phyloP scores from a whole-genome alignment of 1,140 invertebrate genomes.

The Diploscapter pachys region DNA sequence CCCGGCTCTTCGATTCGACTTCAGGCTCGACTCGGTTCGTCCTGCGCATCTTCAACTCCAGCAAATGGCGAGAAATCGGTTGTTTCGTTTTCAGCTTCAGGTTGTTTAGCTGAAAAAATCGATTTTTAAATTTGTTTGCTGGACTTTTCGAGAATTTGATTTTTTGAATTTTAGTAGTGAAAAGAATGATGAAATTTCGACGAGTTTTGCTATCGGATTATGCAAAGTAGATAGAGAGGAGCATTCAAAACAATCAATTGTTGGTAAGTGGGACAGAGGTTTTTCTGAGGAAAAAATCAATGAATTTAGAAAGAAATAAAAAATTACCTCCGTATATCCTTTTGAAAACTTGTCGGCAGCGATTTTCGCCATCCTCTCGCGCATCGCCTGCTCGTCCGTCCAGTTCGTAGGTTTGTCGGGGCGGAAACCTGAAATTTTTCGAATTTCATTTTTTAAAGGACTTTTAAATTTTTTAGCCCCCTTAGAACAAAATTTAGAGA shows the following conservation, averaged over 20 bases:
- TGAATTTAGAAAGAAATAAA: slow-evolving; percentile 7
- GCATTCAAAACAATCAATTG: neutral
- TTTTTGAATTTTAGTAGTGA: neutral
- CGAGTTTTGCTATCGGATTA: no score
- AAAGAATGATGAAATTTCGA: slow-evolving; percentile 1
- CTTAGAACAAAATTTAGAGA: no score
- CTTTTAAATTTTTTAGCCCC: no score
- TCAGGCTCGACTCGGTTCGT: neutral
- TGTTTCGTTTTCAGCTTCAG: neutral
- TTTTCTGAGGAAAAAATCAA: neutral
- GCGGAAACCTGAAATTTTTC: neutral
- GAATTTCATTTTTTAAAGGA: neutral
- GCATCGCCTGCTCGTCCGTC: slow-evolving; percentile 39
- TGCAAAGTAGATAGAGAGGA: neutral
- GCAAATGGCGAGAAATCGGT: slow-evolving; percentile 2
- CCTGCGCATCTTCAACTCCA: slow-evolving; percentile 1
- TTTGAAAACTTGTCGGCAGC: slow-evolving; percentile 36
- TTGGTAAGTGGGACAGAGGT: slow-evolving; percentile 1
- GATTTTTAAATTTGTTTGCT: neutral
- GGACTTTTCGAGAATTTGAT: no score
- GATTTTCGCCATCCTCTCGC: slow-evolving; percentile 32
- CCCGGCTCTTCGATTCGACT: neutral
- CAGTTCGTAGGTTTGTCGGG: slow-evolving; percentile 24
- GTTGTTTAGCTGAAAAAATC: slow-evolving; percentile 5
- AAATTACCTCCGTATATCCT: slow-evolving; percentile 4